phyloP scores from a whole-genome alignment of 1,140 invertebrate species.

The Diploscapter pachys region DNA sequence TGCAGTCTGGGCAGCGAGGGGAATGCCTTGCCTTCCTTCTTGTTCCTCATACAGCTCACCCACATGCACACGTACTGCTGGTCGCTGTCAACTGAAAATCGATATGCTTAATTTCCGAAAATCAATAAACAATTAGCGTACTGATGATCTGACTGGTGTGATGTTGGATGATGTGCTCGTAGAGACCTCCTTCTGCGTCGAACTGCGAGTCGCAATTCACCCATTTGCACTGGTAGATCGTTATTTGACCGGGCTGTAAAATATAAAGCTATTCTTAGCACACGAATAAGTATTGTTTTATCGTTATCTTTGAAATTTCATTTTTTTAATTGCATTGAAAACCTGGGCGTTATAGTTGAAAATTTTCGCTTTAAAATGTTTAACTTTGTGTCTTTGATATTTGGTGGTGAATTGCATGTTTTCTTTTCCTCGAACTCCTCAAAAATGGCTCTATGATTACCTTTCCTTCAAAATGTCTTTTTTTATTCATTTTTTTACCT shows the following conservation, averaged over 20 bases:
- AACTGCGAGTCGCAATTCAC: conserved; percentile 88
- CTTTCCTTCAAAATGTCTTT: conserved; percentile 14
- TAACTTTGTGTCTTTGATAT: too few species aligned
- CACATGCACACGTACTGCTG: conserved; percentile 84
- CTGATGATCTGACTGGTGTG: conserved; percentile 52
- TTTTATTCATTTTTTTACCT: conserved; percentile 23
- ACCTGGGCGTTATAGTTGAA: too few species aligned
- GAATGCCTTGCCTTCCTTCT: conserved; percentile 68
- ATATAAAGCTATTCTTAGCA: too few species aligned
- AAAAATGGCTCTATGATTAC: background rate
- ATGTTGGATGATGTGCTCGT: conserved; percentile 81
- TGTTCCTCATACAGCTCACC: conserved; percentile 76
- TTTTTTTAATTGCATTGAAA: too few species aligned
- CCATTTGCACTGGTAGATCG: conserved; percentile 83
- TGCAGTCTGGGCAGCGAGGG: conserved; percentile 79
- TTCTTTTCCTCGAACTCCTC: conserved; percentile 11
- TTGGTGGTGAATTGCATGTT: too few species aligned
- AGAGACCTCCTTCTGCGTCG: conserved; percentile 80
- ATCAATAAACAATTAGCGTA: conserved; percentile 3
- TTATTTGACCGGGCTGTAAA: conserved; percentile 59
- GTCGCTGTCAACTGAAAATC: conserved; percentile 64
- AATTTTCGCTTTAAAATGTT: too few species aligned
- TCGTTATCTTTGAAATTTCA: background rate
- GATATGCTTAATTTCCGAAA: too few species aligned
- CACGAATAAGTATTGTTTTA: background rate